These are phyloP conservation scores for Silurus lanzhouensis DNA, from an alignment of 2,797 vertebrate species.

Conservation along the genomic window DNA sequence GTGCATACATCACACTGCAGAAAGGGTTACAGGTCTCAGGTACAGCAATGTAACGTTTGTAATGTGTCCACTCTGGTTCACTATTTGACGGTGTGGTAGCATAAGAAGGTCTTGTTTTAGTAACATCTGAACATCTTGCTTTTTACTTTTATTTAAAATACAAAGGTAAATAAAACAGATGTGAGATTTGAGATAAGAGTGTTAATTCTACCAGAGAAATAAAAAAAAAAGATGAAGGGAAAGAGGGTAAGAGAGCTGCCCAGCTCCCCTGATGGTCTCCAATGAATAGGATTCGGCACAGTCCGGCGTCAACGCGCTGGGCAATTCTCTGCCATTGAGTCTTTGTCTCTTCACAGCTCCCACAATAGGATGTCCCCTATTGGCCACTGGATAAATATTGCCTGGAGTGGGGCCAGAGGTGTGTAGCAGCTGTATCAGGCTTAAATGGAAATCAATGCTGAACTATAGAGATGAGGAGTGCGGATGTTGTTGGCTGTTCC, in stretches of 20 bases:
- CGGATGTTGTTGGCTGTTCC: conserved; percentile 47
- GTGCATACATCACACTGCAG: conserved; percentile 48
- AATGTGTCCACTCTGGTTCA: not conserved
- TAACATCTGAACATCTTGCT: not conserved
- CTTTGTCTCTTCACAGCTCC: conserved; percentile 62
- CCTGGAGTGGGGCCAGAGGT: conserved; percentile 69
- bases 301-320: conserved; percentile 65
- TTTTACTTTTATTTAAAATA: not conserved
- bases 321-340: conserved; percentile 66
- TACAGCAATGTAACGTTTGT: conserved; percentile 1
- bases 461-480: conserved; percentile 57
- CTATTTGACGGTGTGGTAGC: not conserved
- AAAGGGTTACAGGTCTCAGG: conserved; percentile 33
- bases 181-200: not conserved
- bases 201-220: conserved; percentile 33
- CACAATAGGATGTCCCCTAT: conserved; percentile 72
- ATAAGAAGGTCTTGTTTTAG: not conserved
- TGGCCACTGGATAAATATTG: conserved; percentile 75
- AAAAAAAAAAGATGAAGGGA: conserved; percentile 6
- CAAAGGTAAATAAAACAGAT: conserved; percentile 7
- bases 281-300: conserved; percentile 67
- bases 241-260: conserved; percentile 42
- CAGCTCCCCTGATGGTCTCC: conserved; percentile 61
- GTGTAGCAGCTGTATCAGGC: conserved; percentile 65
- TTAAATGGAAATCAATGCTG: conserved; percentile 78